These are phyloP conservation scores for Idaea aversata DNA, from an alignment of 2,888 invertebrate species.

Conservation along the genomic window DNA sequence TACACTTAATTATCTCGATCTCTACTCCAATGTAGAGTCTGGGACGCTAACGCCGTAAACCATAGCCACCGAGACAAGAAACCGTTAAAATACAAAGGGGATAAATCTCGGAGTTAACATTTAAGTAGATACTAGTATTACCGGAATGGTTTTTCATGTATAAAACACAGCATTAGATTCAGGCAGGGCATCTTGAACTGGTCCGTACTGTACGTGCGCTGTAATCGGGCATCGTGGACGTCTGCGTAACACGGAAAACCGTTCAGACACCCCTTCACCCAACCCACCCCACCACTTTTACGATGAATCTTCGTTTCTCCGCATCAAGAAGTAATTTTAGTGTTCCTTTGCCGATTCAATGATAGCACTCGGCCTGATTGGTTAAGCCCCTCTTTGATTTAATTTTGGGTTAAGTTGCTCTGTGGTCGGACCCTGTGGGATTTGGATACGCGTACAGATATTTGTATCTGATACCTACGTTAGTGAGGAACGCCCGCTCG, in stretches of 20 bases:
- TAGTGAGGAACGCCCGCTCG: slow-evolving; percentile 34
- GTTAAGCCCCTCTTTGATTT: slow-evolving; percentile 80
- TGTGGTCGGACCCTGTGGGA: slow-evolving; percentile 68
- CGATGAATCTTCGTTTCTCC: slow-evolving; percentile 81
- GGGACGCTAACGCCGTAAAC: slow-evolving; percentile 32
- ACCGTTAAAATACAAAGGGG: slow-evolving; percentile 51
- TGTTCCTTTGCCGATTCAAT: slow-evolving; percentile 80
- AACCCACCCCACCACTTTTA: slow-evolving; percentile 71
- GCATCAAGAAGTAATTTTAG: slow-evolving; percentile 81
- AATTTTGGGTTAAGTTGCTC: slow-evolving; percentile 78
- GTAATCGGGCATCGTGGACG: slow-evolving; percentile 73
- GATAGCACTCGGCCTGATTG: slow-evolving; percentile 80
- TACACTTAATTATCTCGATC: slow-evolving; percentile 29
- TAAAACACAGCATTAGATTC: slow-evolving; percentile 72
- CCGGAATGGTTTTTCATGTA: slow-evolving; percentile 78
- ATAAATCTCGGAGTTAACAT: slow-evolving; percentile 64
- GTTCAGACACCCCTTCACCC: slow-evolving; percentile 66
- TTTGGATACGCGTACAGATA: slow-evolving; percentile 55
- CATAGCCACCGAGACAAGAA: slow-evolving; percentile 39
- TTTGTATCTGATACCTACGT: slow-evolving; percentile 50
- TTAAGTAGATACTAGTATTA: slow-evolving; percentile 56
- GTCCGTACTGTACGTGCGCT: slow-evolving; percentile 67
- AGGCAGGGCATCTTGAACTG: slow-evolving; percentile 25
- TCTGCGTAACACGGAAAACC: slow-evolving; percentile 78
- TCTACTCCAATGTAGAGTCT: slow-evolving; percentile 21